Evolutionary conservation across 1,140 invertebrate species (phyloP).

Genomic region (Penaeus indicus): DNA sequence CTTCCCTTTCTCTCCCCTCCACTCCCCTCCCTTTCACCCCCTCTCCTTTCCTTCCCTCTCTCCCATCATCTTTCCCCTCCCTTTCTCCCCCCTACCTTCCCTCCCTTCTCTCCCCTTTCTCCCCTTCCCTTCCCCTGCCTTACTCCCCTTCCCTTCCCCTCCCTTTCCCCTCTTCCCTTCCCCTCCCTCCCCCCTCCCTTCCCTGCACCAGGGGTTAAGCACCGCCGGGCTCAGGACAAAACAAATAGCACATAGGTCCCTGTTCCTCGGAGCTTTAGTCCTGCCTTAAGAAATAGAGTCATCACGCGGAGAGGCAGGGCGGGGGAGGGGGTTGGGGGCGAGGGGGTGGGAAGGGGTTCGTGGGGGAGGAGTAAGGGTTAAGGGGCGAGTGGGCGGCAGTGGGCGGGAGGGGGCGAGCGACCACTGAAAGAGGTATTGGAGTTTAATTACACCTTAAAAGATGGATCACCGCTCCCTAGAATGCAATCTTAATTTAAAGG

Average conservation of each 20-base stretch:
- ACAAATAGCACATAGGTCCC: not conserved
- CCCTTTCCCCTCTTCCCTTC: not conserved
- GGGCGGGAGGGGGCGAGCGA: constrained; percentile 11
- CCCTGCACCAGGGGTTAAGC: not conserved
- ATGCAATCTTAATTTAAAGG: constrained; percentile 62
- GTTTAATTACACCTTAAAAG: constrained; percentile 57
- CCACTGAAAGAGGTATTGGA: constrained; percentile 58
- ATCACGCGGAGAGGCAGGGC: not conserved
- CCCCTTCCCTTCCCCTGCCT: too few species aligned
- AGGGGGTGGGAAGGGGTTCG: not conserved
- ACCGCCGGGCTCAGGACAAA: not conserved
- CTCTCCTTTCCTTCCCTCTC: too few species aligned
- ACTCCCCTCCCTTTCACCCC: not conserved
- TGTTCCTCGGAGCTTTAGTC: not conserved
- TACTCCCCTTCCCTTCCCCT: not conserved
- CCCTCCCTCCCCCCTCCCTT: not conserved
- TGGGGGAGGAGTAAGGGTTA: not conserved
- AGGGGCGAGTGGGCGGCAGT: constrained; percentile 12
- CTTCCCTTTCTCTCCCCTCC: not conserved
- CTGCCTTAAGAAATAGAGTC: constrained; percentile 28
- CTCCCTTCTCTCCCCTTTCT: too few species aligned
- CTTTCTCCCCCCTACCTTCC: too few species aligned
- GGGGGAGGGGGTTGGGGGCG: too few species aligned
- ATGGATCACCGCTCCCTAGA: constrained; percentile 47
- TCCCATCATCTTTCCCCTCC: too few species aligned